These are phyloP conservation scores for Lates calcarifer DNA, from an alignment of 2,113 vertebrate genomes.

Conservation along the genomic window DNA sequence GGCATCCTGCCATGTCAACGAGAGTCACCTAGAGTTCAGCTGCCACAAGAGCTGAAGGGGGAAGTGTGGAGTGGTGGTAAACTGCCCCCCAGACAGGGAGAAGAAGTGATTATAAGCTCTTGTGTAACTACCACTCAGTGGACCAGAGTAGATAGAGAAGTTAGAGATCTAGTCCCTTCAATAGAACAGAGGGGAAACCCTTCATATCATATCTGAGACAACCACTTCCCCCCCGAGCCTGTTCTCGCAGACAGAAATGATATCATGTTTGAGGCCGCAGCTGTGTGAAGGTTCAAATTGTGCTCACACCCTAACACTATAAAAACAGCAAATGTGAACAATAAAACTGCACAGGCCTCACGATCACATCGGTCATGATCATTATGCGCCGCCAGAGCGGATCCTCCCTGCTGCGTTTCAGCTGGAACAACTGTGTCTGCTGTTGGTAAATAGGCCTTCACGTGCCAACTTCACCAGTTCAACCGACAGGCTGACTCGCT, in stretches of 20 bases:
- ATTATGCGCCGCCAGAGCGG: slow-evolving; percentile 1
- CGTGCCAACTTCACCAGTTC: slow-evolving; percentile 17
- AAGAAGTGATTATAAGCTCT: slow-evolving; percentile 22
- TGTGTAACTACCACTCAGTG: not conserved
- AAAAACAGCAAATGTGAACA: slow-evolving; percentile 13
- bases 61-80: slow-evolving; percentile 1
- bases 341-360: slow-evolving; percentile 17
- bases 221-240: slow-evolving; percentile 15
- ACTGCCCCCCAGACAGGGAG: not conserved
- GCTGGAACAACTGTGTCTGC: slow-evolving; percentile 36
- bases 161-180: not conserved
- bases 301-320: not conserved
- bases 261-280: not conserved
- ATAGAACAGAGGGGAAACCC: slow-evolving; percentile 10
- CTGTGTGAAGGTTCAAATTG: not conserved
- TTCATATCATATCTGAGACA: slow-evolving; percentile 3
- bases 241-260: not conserved
- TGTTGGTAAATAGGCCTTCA: slow-evolving; percentile 33
- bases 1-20: slow-evolving; percentile 60
- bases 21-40: slow-evolving; percentile 72
- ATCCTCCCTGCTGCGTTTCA: slow-evolving; percentile 27
- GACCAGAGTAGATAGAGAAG: not conserved
- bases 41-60: slow-evolving; percentile 20
- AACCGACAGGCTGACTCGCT: not conserved
- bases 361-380: slow-evolving; percentile 4